Base-by-base conservation (phyloP, 2,113 vertebrate species). In the Ranitomeya imitator region DNA sequence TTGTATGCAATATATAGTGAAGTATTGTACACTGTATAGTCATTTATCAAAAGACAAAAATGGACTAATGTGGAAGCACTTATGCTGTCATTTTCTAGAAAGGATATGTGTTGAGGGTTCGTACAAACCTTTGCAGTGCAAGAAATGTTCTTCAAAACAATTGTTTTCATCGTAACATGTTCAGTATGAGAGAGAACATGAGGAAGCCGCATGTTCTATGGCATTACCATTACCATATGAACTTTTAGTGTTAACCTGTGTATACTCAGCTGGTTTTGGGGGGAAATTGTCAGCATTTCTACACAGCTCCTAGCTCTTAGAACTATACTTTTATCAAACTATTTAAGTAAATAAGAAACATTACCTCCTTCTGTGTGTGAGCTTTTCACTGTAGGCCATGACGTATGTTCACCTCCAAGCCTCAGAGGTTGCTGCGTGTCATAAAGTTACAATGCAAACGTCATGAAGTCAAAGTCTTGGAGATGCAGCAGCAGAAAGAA, bases 31-130 rank as follows among this genome's bases (percentile, higher is more conserved):
- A 57, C 63, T 23, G 55, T 59, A 61, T 51, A 78, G 31, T 86
- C 55, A 63, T 86, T 86, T 63, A 76, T 77, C 85, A 61, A 77
- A n/a, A 86, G 59, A 26, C 26, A 86, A 78, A 86, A 77, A 63
- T 60, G 4, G 59, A n/a, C 52, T 85, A 73, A 86, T 86, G 73
- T 86, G 85, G 85, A 86, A 86, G 37, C 73, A 77, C 61, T 86
- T 86, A 86, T 60, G 16, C 57, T 77, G 55, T 86, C 73, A 78
- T 86, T 63, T 86, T 77, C 26, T 45, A 78, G 31, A 77, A 77
- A 77, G 57, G 55, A 77, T 85, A 77, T 63, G 23, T 59, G 85
- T 78, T 86, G 73, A 86, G 63, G 31, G 19, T 23, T 61, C 16
- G n/a, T 52, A 51, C 71, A 76, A 85, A 77, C 52, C 71, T 45